Base-by-base conservation (phyloP, 2,113 vertebrate species). In the Boulengeromyrus knoepffleri region DNA sequence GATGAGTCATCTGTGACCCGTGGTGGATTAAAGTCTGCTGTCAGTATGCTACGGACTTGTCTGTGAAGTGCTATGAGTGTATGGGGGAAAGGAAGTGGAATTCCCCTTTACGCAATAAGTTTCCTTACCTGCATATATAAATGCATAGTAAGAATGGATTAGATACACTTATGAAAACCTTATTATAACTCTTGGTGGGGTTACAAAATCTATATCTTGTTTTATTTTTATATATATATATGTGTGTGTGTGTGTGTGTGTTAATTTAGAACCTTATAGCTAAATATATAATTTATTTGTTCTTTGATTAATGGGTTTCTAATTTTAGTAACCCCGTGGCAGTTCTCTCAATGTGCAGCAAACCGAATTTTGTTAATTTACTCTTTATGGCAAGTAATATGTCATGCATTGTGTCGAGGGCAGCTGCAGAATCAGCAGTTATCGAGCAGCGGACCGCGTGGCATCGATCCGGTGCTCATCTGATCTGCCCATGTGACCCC, bases 341-440 rank as follows among this genome's bases (percentile, higher is more conserved):
- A 90, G 66, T 21, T 39, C 88, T 89, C 56, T 91, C 90, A 92
- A 92, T 92, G 90, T 89, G 88, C 24, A 10, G 5, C n/a, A 39
- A 19, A 53, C 56, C 89, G 90, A 91, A 92, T 89, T 89, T 89
- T 90, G 85, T 5, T 90, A 47, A 74, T 90, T 87, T 90, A 89
- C 91, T 92, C 74, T 85, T 83, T 52, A 85, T 87, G 88, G 50
- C 52, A 21, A 58, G 85, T 88, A 87, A 88, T 88, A 87, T 74
- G 91, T 92, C 91, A 92, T 36, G 74, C 90, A 92, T 88, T 36
- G 89, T 91, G 89, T 89, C 39, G 27, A 45, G 90, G 21, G 50
- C 24, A 15, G 17, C 90, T 91, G 88, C 91, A 90, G 85, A 90
- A 93, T 92, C 94, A 93, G 92, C 92, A 91, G 80, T 8, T 92